Evolutionary conservation across 2,113 vertebrate genomes (phyloP).

Genomic region (Ardeotis arabs): DNA sequence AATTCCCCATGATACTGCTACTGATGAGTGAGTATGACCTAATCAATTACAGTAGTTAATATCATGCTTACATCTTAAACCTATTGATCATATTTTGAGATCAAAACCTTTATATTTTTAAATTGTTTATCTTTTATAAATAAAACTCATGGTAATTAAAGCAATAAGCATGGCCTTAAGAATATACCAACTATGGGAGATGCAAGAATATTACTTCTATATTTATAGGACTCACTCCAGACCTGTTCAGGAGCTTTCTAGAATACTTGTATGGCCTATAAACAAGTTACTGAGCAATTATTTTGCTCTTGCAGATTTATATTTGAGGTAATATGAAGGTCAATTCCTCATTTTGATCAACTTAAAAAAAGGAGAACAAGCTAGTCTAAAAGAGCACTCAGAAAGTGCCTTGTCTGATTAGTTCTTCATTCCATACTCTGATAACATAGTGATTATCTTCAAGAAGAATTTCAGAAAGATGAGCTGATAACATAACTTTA

Average conservation of each 20-base stretch:
- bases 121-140: not conserved
- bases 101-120: not conserved
- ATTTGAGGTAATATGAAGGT: not conserved
- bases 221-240: not conserved
- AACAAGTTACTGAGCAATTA: not conserved
- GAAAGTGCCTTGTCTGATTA: not conserved
- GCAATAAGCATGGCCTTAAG: not conserved
- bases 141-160: not conserved
- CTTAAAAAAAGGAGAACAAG: not conserved
- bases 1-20: not conserved
- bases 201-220: not conserved
- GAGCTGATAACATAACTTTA: not conserved
- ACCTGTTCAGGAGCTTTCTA: not conserved
- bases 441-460: not conserved
- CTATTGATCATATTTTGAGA: not conserved
- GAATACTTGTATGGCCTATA: not conserved
- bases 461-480: not conserved
- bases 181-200: not conserved
- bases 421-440: not conserved
- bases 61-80: not conserved
- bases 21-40: not conserved
- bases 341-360: not conserved
- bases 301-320: not conserved
- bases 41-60: not conserved
- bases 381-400: not conserved